Conservation (phyloP, 2,113 vertebrate species). For the Pedetes capensis region DNA sequence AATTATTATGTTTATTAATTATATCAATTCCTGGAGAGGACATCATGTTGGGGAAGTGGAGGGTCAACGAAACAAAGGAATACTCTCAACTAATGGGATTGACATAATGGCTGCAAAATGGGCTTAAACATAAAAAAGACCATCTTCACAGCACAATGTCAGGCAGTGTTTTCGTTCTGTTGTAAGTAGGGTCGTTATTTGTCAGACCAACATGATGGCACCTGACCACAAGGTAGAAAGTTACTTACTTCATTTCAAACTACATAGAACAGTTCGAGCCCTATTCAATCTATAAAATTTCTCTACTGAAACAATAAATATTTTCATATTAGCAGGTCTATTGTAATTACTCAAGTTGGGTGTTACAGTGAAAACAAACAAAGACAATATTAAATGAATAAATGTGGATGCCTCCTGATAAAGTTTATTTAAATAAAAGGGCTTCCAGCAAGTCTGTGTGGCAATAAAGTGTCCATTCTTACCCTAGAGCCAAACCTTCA, state of each 20-base stretch:
- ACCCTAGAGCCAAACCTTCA: not conserved
- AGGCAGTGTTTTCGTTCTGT: too few relatives aligned
- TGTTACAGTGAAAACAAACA: not conserved
- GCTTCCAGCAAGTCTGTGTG: not conserved
- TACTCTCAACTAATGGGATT: too few relatives aligned
- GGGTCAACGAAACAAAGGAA: too few relatives aligned
- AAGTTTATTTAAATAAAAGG: not conserved
- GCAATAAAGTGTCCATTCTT: rapidly evolving
- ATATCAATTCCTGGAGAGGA: too few relatives aligned
- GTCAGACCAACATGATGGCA: too few relatives aligned
- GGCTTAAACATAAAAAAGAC: too few relatives aligned
- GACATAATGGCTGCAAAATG: too few relatives aligned
- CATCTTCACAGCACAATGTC: too few relatives aligned
- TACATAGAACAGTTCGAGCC: not conserved
- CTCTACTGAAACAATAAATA: not conserved
- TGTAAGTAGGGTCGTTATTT: too few relatives aligned
- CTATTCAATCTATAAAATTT: not conserved
- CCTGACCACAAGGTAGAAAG: too few relatives aligned
- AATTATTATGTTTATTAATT: not conserved
- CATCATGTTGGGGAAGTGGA: too few relatives aligned
- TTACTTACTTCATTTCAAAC: not conserved
- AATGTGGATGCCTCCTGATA: not conserved
- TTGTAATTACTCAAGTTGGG: not conserved
- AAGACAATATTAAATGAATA: not conserved
- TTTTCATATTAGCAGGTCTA: not conserved